Percentiles rank a stretch among this genome's conserved stretches.
Evolutionary conservation across 2,797 vertebrate genomes (phyloP).

Genomic region (Paratrypauchen microcephalus): DNA sequence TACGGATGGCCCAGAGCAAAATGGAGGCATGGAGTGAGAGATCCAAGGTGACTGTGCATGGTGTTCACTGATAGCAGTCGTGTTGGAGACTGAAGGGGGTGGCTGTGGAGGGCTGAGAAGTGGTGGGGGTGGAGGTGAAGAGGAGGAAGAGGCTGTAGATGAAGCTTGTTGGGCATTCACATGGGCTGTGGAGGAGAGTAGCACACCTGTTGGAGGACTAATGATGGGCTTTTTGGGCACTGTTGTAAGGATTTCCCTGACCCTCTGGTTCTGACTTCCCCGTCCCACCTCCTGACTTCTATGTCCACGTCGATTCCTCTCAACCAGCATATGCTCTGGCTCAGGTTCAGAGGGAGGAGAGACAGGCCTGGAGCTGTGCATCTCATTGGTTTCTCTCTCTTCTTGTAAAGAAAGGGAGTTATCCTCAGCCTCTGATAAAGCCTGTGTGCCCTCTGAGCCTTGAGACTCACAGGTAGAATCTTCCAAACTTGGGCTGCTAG

Average conservation of each 20-base stretch:
- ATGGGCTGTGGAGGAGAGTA: conserved; percentile 82
- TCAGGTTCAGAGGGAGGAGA: conserved; percentile 86
- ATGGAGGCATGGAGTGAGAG: conserved; percentile 87
- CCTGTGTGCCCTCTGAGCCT: conserved; percentile 91
- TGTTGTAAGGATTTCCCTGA: conserved; percentile 69
- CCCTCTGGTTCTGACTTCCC: conserved; percentile 74
- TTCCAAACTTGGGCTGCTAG: conserved; percentile 93
- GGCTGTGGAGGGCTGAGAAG: conserved; percentile 87
- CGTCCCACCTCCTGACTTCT: conserved; percentile 81
- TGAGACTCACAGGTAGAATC: conserved; percentile 97
- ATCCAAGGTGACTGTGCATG: conserved; percentile 86
- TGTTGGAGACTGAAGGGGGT: conserved; percentile 74
- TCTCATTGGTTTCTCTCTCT: conserved; percentile 67
- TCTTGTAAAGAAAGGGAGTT: conserved; percentile 83
- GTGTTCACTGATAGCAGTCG: conserved; percentile 80
- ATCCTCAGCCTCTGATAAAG: conserved; percentile 85
- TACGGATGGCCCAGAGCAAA: conserved; percentile 80
- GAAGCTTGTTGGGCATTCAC: conserved; percentile 85
- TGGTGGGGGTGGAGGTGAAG: conserved; percentile 92
- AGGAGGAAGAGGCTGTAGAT: conserved; percentile 84
- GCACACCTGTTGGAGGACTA: conserved; percentile 81
- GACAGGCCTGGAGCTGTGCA: conserved; percentile 75
- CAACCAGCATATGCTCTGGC: conserved; percentile 77
- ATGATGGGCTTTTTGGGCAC: conserved; percentile 78
- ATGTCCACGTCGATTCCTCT: conserved; percentile 75